These are phyloP conservation scores for Jaculus jaculus DNA, from an alignment of 2,113 vertebrate genomes.

Conservation along the genomic window DNA sequence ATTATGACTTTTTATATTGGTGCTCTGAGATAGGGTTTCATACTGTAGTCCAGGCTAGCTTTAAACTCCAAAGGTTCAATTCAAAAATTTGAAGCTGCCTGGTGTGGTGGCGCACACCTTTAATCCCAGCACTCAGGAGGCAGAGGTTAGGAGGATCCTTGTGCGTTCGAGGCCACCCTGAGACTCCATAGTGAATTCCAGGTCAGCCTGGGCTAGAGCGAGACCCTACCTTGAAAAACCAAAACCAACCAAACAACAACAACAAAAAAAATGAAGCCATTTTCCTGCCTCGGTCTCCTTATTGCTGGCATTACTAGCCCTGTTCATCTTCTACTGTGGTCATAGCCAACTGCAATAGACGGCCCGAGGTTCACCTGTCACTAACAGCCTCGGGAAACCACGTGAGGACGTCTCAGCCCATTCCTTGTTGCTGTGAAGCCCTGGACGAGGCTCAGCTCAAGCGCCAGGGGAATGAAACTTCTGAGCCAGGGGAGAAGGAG, in stretches of 20 bases:
- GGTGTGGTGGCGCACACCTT: too few relatives aligned
- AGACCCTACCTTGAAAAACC: too few relatives aligned
- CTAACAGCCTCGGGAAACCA: neutral
- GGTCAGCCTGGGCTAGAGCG: too few relatives aligned
- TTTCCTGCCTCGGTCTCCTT: neutral
- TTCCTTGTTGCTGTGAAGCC: neutral
- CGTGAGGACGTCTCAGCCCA: neutral
- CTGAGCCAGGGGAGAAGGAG: neutral
- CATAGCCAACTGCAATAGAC: neutral
- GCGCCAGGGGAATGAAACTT: neutral
- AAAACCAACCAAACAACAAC: too few relatives aligned
- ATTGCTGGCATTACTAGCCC: too few relatives aligned
- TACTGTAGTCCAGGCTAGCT: neutral
- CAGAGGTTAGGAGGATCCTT: too few relatives aligned
- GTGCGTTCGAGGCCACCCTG: too few relatives aligned
- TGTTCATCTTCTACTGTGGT: neutral
- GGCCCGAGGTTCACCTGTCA: neutral
- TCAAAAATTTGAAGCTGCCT: neutral
- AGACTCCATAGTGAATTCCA: too few relatives aligned
- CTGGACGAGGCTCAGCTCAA: neutral
- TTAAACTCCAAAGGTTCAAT: neutral
- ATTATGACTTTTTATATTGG: neutral
- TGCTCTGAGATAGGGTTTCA: neutral
- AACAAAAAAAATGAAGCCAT: too few relatives aligned
- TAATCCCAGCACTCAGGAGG: too few relatives aligned